Evolutionary conservation across 2,888 invertebrate genomes (phyloP).

Genomic region (Drosophila pseudotalamancana): DNA sequence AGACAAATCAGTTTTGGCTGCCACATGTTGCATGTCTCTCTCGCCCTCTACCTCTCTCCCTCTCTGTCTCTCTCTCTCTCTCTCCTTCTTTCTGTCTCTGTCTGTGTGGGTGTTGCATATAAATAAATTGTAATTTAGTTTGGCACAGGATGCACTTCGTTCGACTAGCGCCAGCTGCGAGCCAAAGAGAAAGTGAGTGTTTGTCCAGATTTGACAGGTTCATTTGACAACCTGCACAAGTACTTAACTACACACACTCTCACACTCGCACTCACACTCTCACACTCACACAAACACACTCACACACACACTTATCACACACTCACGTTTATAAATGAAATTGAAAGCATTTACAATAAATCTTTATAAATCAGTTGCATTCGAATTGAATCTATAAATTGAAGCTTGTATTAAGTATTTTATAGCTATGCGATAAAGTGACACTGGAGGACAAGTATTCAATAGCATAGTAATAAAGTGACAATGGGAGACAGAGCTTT

Average conservation of each 20-base stretch:
- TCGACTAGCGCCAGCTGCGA: constrained; percentile 67
- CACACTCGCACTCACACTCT: constrained; percentile 1
- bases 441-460: too few species aligned
- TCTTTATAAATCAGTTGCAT: constrained; percentile 52
- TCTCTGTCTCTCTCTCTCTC: constrained; percentile 28
- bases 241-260: constrained; percentile 41
- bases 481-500: too few species aligned
- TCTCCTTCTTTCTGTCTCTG: constrained; percentile 11
- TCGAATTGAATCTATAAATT: constrained; percentile 4
- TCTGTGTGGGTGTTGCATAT: constrained; percentile 75
- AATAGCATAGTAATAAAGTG: too few species aligned
- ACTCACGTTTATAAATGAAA: constrained; percentile 43
- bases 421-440: too few species aligned
- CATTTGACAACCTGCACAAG: constrained; percentile 65
- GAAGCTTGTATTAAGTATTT: too few species aligned
- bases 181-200: constrained; percentile 81
- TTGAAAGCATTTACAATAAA: constrained; percentile 60
- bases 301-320: too few species aligned
- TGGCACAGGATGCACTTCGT: constrained; percentile 66
- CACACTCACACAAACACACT: neutral
- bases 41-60: constrained; percentile 21
- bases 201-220: constrained; percentile 81
- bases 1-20: constrained; percentile 70
- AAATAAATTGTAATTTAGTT: constrained; percentile 81
- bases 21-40: constrained; percentile 31